Percentiles rank a stretch among this genome's conserved stretches.
Evolutionary conservation across 2,797 vertebrate species (phyloP).

Genomic region (Mus minutoides): DNA sequence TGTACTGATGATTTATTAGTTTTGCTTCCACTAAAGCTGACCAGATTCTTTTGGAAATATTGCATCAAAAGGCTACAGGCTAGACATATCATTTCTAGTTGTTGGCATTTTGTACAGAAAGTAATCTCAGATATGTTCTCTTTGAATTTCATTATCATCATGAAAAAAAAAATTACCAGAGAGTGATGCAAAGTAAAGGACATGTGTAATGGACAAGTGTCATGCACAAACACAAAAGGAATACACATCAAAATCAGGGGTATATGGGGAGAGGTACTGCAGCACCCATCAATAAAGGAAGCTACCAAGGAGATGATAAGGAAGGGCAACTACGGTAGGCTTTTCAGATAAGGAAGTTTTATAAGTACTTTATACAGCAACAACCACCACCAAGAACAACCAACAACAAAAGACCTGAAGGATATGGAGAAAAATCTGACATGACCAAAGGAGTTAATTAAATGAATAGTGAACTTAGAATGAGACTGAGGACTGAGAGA

Average conservation of each 20-base stretch:
- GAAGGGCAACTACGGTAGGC: not conserved
- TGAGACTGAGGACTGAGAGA: not conserved
- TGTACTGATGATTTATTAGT: not conserved
- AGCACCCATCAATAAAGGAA: not conserved
- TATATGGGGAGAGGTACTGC: not conserved
- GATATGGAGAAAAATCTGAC: not conserved
- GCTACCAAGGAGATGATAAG: not conserved
- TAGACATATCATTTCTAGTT: constrained; percentile 1
- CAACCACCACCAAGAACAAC: not conserved
- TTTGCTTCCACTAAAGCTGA: not conserved
- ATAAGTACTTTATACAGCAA: not conserved
- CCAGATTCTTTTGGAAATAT: not conserved
- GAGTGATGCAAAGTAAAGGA: not conserved
- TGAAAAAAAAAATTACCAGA: not conserved
- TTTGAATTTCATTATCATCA: not conserved
- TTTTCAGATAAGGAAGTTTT: not conserved
- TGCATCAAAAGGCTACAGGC: not conserved
- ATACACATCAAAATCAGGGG: not conserved
- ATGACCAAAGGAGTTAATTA: not conserved
- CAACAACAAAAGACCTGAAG: not conserved
- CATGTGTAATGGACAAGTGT: not conserved
- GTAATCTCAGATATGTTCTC: not conserved
- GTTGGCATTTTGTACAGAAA: not conserved
- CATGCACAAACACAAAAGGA: accelerated
- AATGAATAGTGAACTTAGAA: not conserved